Evolutionary conservation across 2,888 invertebrate species (phyloP).

Genomic region (Dryobota labecula): DNA sequence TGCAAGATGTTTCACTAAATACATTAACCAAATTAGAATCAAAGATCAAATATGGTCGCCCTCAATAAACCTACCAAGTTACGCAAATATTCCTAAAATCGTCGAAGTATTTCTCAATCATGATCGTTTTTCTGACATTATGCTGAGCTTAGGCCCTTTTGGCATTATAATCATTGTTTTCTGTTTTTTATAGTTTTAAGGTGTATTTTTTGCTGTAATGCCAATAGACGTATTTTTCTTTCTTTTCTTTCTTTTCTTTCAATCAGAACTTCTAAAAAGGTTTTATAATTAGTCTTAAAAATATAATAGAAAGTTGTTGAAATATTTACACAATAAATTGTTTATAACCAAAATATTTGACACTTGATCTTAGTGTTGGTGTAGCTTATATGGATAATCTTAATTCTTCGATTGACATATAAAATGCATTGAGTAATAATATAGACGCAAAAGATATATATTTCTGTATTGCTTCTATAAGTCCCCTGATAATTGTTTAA

Average conservation of each 20-base stretch:
- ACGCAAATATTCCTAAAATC: conserved; percentile 27
- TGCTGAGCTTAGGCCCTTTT: too few relatives aligned
- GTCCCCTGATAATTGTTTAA: background rate
- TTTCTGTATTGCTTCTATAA: conserved; percentile 32
- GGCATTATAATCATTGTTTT: too few relatives aligned
- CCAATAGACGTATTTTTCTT: too few relatives aligned
- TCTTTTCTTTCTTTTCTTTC: too few relatives aligned
- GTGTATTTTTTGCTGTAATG: too few relatives aligned
- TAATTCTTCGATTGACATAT: conserved; percentile 3
- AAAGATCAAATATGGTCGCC: conserved; percentile 18
- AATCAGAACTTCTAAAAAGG: conserved; percentile 14
- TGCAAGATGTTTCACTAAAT: conserved; percentile 18
- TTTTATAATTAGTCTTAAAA: conserved; percentile 24
- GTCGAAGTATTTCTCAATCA: conserved; percentile 23
- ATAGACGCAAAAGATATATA: conserved; percentile 19
- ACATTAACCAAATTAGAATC: conserved; percentile 22
- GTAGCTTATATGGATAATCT: conserved; percentile 28
- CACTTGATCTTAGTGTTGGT: background rate
- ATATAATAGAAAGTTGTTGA: conserved; percentile 12
- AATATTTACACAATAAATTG: conserved; percentile 38
- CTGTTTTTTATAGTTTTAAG: too few relatives aligned
- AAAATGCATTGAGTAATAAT: conserved; percentile 18
- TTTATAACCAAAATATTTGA: conserved; percentile 28
- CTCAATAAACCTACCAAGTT: conserved; percentile 33
- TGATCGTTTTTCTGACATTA: too few relatives aligned